Conservation (phyloP, 2,797 vertebrate genomes). For the Onychomys torridus region DNA sequence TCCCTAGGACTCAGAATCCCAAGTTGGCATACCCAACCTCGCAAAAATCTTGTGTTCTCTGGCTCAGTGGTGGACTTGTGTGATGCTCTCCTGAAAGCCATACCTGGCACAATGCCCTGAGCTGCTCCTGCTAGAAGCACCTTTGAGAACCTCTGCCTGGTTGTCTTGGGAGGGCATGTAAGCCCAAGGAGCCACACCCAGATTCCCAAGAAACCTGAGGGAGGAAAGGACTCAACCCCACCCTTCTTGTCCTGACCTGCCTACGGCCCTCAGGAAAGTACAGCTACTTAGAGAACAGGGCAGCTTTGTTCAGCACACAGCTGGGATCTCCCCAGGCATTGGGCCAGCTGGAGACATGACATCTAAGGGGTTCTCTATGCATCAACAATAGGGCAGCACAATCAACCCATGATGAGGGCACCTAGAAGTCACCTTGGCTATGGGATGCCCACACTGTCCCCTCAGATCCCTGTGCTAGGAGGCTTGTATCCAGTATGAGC, state of each 20-base stretch:
- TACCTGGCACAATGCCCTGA: not conserved
- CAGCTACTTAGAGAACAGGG: not conserved
- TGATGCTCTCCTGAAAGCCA: not conserved
- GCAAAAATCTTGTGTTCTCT: fast-evolving
- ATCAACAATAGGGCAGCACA: not conserved
- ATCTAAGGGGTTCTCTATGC: fast-evolving
- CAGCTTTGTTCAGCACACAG: not conserved
- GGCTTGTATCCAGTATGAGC: not conserved
- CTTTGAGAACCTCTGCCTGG: not conserved
- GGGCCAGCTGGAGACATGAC: not conserved
- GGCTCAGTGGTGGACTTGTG: not conserved
- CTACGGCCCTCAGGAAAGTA: not conserved
- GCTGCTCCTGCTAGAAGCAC: not conserved
- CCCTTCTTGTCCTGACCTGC: not conserved
- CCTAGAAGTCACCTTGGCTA: not conserved
- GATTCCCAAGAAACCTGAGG: not conserved
- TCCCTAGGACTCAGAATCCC: not conserved
- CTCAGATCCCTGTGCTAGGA: too few relatives aligned
- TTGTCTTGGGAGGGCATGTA: not conserved
- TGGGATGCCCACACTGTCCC: fast-evolving
- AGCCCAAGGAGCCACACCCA: not conserved
- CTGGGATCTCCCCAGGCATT: not conserved
- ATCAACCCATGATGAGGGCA: not conserved
- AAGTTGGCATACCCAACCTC: too few relatives aligned
- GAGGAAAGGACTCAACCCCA: not conserved